These are phyloP conservation scores for Polymixis flavicincta DNA, from an alignment of 2,888 invertebrate species.

Conservation along the genomic window DNA sequence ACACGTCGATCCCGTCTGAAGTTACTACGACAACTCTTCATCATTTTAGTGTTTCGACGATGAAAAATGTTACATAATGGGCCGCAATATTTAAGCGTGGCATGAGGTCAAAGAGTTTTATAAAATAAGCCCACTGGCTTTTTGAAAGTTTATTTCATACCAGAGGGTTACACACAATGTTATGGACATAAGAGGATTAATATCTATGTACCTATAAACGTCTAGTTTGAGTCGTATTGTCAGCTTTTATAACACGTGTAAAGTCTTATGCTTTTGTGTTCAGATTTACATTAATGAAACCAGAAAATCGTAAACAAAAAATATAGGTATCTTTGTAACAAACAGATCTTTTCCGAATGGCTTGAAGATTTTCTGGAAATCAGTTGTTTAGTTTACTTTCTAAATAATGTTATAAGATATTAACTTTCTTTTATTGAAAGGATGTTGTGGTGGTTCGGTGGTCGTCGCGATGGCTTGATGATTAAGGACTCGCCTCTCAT, in stretches of 20 bases:
- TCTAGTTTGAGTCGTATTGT: conserved; percentile 2
- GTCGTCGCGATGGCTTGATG: neutral
- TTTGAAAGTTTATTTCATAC: neutral
- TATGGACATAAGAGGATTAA: conserved; percentile 32
- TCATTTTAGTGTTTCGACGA: too few relatives aligned
- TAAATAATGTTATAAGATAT: neutral
- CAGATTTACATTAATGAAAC: neutral
- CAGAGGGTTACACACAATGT: neutral
- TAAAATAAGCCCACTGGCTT: conserved; percentile 1
- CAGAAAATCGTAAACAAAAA: neutral
- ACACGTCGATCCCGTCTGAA: too few relatives aligned
- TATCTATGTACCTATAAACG: neutral
- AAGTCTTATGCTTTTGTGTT: conserved; percentile 5
- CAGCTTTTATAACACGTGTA: conserved; percentile 3
- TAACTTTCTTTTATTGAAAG: conserved; percentile 1
- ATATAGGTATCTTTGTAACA: neutral
- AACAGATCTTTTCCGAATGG: neutral
- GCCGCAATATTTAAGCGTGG: neutral
- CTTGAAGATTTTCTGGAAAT: neutral
- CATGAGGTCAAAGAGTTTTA: neutral
- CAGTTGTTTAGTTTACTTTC: neutral
- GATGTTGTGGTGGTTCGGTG: neutral
- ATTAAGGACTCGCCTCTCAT: neutral
- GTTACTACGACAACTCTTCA: too few relatives aligned
- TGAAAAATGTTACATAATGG: too few relatives aligned